These are phyloP conservation scores for Megaceryle maxima DNA, from an alignment of 2,113 vertebrate species.

Conservation along the genomic window DNA sequence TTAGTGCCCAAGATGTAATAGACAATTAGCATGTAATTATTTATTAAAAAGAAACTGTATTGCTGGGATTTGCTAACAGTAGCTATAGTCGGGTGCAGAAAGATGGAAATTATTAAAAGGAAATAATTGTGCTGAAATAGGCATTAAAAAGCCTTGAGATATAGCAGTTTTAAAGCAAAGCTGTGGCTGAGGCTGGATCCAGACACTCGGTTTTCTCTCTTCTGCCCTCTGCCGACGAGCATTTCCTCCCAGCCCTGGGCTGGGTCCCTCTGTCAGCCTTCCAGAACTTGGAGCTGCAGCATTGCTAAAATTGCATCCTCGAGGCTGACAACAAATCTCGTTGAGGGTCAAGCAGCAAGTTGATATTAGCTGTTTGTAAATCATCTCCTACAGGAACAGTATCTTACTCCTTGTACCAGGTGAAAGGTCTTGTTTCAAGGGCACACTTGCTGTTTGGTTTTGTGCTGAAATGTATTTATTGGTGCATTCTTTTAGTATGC, in stretches of 20 bases:
- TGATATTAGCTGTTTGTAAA: conserved; percentile 32
- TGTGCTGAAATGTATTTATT: neutral
- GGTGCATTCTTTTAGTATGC: neutral
- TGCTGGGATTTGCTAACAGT: neutral
- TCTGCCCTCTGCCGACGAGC: neutral
- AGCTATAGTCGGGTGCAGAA: neutral
- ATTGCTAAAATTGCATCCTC: neutral
- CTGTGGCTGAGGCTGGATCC: neutral
- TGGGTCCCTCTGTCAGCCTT: neutral
- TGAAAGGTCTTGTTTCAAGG: conserved; percentile 1
- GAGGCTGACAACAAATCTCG: neutral
- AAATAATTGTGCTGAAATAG: neutral
- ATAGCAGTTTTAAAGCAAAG: neutral
- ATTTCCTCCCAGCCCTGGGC: neutral
- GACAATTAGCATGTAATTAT: neutral
- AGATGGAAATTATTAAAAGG: neutral
- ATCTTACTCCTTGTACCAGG: neutral
- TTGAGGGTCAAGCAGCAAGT: neutral
- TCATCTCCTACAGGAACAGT: neutral
- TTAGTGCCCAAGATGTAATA: neutral
- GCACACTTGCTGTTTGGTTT: neutral
- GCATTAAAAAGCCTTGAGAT: neutral
- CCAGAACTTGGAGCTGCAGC: neutral
- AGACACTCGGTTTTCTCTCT: neutral
- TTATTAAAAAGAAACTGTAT: neutral